Conservation (phyloP, 2,888 invertebrate genomes). For the Dasypogon diadema region DNA sequence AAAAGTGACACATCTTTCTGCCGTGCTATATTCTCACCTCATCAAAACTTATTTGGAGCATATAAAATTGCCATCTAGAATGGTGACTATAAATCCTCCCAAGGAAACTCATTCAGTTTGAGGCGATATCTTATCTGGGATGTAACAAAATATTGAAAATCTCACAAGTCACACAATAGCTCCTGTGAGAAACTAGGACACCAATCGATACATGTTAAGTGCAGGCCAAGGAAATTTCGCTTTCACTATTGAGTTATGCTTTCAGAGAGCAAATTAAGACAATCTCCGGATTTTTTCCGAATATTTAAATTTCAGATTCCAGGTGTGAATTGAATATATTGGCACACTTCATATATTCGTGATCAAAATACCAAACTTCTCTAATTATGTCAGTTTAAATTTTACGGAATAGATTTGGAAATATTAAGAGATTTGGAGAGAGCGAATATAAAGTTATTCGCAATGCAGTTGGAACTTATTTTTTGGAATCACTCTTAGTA, state of each 20-base stretch:
- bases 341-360: too few species aligned
- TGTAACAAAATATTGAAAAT: slow-evolving; percentile 42
- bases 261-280: background rate
- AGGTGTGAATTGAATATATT: too few species aligned
- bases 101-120: slow-evolving; percentile 31
- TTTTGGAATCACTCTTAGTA: too few species aligned
- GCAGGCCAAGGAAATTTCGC: slow-evolving; percentile 38
- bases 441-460: too few species aligned
- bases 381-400: too few species aligned
- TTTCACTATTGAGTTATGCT: background rate
- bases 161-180: slow-evolving; percentile 38
- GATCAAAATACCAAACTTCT: too few species aligned
- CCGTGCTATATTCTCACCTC: background rate
- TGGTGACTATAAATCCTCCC: slow-evolving; percentile 25
- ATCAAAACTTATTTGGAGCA: background rate
- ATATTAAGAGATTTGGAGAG: too few species aligned
- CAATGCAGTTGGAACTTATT: too few species aligned
- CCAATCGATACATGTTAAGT: slow-evolving; percentile 30
- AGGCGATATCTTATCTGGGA: slow-evolving; percentile 33
- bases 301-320: background rate
- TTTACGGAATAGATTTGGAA: too few species aligned
- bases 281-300: background rate
- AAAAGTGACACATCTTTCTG: too few species aligned
- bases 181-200: slow-evolving; percentile 36
- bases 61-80: background rate